phyloP scores from a whole-genome alignment of 2,888 invertebrate species.

The Nasonovia ribisnigri region DNA sequence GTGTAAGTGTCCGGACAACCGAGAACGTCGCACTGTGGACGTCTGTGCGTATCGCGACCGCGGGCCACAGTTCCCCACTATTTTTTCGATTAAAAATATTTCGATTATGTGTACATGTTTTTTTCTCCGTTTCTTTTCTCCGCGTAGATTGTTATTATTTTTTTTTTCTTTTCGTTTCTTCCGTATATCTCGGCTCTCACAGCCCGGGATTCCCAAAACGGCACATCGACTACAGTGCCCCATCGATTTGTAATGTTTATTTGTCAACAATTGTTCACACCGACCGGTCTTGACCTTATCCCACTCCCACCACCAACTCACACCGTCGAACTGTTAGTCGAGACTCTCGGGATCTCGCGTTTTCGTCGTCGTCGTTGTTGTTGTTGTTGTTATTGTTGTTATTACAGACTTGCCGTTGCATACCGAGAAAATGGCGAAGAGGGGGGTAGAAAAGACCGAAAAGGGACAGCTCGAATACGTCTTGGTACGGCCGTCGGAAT shows the following conservation, averaged over 20 bases:
- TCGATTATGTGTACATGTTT: slow-evolving; percentile 37
- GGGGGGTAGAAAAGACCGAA: background rate
- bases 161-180: background rate
- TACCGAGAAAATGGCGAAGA: background rate
- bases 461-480: background rate
- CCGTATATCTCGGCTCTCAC: background rate
- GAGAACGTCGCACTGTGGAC: slow-evolving; percentile 63
- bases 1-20: slow-evolving; percentile 51
- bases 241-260: background rate
- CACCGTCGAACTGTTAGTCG: too few species aligned
- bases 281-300: background rate
- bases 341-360: background rate
- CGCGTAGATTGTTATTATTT: background rate
- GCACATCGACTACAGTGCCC: background rate
- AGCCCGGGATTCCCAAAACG: background rate
- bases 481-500: background rate
- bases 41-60: slow-evolving; percentile 51
- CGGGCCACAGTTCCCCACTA: slow-evolving; percentile 58
- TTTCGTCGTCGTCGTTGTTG: background rate
- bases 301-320: background rate
- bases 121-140: slow-evolving; percentile 11
- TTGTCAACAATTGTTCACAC: background rate
- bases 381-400: background rate
- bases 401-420: background rate
- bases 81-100: slow-evolving; percentile 64